Evolutionary conservation across 2,797 vertebrate genomes (phyloP), one percentile per base, ranked within the genome.

Genomic region (Anableps anableps): DNA sequence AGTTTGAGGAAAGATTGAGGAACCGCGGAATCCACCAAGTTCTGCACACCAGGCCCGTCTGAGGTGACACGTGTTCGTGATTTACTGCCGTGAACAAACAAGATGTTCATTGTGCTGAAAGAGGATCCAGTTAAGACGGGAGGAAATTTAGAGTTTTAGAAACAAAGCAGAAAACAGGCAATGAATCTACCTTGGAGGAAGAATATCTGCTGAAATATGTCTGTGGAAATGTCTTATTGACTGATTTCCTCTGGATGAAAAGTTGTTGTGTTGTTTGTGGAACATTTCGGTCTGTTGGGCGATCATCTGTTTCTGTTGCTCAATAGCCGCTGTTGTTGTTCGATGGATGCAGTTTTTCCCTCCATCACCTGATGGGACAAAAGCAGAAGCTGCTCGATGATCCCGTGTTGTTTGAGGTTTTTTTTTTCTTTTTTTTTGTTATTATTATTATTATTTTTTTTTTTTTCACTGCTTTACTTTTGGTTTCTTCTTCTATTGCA

Each of bases 1-100:
- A 11, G 19, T 73, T 51, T 43, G 55, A 45, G 74, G 74, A 75
- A 60, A 21, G n/a, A 19, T 76, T 58, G 55, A 75, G 74, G 74
- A 75, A 60, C n/a, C n/a, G 4, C 47, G 41, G 74, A 76, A 62
- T 62, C 38, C 58, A 62, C 55, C 38, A 23, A n/a, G 58, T 53
- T 53, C 74, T 41, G 3, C 70, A 29, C 16, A 9, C 36, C 51
- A 53, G 2, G 8, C 19, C 50, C 0, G 53, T 23, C 53, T 60
- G 53, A 29, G 21, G 50, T 75, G 41, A 19, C 8, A 38, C 4
- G 3, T 68, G 21, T 68, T 68, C 23, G 11, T 68, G 19, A 34
- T 23, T 53, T 51, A 38, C 34, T 55, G 50, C 6, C 3, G 23
- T 3, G 23, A 5, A n/a, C 16, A 26, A 41, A 51, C n/a, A 50